Evolutionary conservation across 2,888 invertebrate genomes (phyloP), one percentile per base, ranked within the genome.

Genomic region (Dorcus parallelipipedus): DNA sequence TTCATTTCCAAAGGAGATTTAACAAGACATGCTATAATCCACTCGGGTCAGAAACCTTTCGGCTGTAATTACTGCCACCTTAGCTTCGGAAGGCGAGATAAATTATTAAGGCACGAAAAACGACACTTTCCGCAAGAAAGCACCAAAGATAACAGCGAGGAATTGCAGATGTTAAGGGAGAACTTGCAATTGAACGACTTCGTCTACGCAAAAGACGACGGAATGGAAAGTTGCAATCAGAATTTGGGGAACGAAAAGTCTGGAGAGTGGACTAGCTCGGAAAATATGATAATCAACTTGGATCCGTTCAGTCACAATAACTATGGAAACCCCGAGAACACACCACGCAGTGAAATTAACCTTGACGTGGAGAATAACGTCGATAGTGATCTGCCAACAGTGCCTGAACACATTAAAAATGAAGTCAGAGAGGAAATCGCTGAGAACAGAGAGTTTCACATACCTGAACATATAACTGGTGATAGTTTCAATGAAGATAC

Each of bases 1-100:
- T 90, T 90, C 78, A 86, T 86, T 52, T 86, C 86, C 0, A 84
- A 86, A 67, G 82, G 83, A 17, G 89, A 90, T 70, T 75, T 90
- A 45, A 81, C 85, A 53, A 79, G 86, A 0, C 90, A 90, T 78
- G 82, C 86, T 2, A 79, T 86, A 54, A 83, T 88, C 6, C 89
- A 90, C 72, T 82, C 85, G 9, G 86, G 86, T 38, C 81, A 82
- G 69, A 86, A 87, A 68, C 85, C 86, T 0, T 88, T 83, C 73
- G 81, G 83, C 47, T 89, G 89, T 70, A 77, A 78, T 48, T 86
- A 84, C 71, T 89, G 89, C 66, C 82, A 85, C 2, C 77, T 86
- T 57, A 83, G 86, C 38, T 89, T 89, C 77, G 84, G 85, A 1
- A 80, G 89, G 49, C 81, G 85, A 70, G 89, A 89, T 73, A 89